Conservation (phyloP, 2,797 vertebrate species). For the Carduelis carduelis region DNA sequence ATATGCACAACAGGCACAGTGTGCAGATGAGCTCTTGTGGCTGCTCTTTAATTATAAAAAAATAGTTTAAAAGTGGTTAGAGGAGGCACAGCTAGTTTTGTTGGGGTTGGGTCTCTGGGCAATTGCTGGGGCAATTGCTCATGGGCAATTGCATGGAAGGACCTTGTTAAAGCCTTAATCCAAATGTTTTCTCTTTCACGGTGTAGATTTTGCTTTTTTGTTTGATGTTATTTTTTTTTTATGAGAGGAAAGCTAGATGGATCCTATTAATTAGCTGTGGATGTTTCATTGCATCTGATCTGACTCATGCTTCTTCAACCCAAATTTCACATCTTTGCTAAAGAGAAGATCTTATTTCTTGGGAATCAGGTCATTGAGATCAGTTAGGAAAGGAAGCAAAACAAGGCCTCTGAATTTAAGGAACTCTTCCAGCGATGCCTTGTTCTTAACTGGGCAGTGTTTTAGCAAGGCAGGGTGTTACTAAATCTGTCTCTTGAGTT, state of each 20-base stretch:
- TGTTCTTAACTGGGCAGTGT: background rate
- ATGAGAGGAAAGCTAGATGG: background rate
- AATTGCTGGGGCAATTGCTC: background rate
- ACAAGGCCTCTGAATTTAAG: background rate
- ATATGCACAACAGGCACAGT: background rate
- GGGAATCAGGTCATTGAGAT: background rate
- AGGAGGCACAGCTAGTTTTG: fast-evolving
- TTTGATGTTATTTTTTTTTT: background rate
- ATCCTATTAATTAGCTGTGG: background rate
- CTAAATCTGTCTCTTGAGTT: background rate
- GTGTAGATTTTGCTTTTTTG: background rate
- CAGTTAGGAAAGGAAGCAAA: background rate
- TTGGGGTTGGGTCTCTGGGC: background rate
- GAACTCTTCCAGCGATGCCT: background rate
- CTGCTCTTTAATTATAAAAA: background rate
- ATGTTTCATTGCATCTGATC: background rate
- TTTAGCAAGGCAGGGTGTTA: background rate
- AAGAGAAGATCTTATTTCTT: background rate
- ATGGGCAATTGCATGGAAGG: background rate
- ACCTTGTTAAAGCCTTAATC: background rate
- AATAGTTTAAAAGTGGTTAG: background rate
- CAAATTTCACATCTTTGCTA: background rate
- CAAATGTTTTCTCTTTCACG: background rate
- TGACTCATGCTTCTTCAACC: background rate
- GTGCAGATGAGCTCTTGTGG: background rate